phyloP scores from a whole-genome alignment of 2,888 invertebrate genomes.

The Sarcophaga caerulescens region DNA sequence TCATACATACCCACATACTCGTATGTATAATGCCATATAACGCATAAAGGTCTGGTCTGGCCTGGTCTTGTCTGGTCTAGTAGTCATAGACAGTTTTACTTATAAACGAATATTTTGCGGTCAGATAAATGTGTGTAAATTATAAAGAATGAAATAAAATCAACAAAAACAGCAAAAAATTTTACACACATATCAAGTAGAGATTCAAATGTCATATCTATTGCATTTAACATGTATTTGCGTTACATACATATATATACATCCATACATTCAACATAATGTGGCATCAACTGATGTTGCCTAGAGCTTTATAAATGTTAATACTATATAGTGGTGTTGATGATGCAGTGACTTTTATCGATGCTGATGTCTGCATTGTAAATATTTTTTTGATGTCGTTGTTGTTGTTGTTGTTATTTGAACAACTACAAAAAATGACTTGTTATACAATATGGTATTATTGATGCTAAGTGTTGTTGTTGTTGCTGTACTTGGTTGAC shows the following conservation, averaged over 20 bases:
- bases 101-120: constrained; percentile 21
- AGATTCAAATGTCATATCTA: constrained; percentile 50
- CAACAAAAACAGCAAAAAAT: not conserved
- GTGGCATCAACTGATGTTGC: constrained; percentile 25
- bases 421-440: constrained; percentile 16
- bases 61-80: not conserved
- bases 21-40: not conserved
- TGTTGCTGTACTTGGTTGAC: constrained; percentile 19
- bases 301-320: not conserved
- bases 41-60: not conserved
- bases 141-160: not conserved
- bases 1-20: constrained; percentile 7
- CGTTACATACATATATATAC: constrained; percentile 19
- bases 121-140: constrained; percentile 23
- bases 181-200: constrained; percentile 9
- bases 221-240: constrained; percentile 18
- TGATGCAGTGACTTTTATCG: not conserved
- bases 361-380: constrained; percentile 30
- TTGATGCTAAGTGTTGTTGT: constrained; percentile 38
- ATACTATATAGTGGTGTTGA: constrained; percentile 4
- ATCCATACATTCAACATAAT: not conserved
- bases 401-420: constrained; percentile 14
- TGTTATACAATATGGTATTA: constrained; percentile 51
- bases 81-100: constrained; percentile 10
- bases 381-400: constrained; percentile 5